A percentile compares a stretch with the other conserved stretches of the same genome.
phyloP scores from a whole-genome alignment of 1,140 invertebrate genomes.

The Listronotus oregonensis region DNA sequence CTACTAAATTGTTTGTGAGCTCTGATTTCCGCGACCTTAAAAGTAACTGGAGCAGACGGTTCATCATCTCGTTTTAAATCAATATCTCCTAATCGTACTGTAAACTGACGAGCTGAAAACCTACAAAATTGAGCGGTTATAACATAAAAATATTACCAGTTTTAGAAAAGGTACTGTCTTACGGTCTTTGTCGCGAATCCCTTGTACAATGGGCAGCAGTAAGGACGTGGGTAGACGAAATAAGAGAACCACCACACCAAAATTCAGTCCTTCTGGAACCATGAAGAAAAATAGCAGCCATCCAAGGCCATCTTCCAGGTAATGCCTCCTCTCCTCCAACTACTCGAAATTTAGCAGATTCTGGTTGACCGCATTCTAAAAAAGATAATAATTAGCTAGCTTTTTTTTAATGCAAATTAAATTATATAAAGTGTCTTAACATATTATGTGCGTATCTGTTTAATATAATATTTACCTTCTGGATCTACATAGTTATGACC shows the following conservation, averaged over 20 bases:
- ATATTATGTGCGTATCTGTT: too few species aligned
- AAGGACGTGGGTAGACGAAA: conserved; percentile 78
- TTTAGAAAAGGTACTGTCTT: conserved; percentile 36
- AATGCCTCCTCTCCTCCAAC: conserved; percentile 86
- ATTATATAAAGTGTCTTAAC: too few species aligned
- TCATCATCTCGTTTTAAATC: conserved; percentile 82
- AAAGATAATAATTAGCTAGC: not conserved
- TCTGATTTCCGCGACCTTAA: conserved; percentile 74
- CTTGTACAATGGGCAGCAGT: conserved; percentile 92
- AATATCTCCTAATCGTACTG: conserved; percentile 85
- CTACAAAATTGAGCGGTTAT: conserved; percentile 58
- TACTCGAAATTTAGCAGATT: conserved; percentile 81
- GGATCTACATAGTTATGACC: conserved; percentile 58
- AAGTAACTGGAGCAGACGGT: conserved; percentile 77
- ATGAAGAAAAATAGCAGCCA: conserved; percentile 90
- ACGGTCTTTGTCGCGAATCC: conserved; percentile 86
- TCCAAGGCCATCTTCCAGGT: conserved; percentile 89
- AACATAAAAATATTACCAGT: not conserved
- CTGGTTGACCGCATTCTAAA: conserved; percentile 79
- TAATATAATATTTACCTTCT: conserved; percentile 51
- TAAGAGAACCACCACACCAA: conserved; percentile 91
- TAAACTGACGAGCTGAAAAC: conserved; percentile 84
- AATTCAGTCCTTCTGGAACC: conserved; percentile 85
- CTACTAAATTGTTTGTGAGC: conserved; percentile 82
- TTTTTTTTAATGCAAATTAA: not conserved